Evolutionary conservation across 2,888 invertebrate genomes (phyloP).

Genomic region (Hydriomena furcata): DNA sequence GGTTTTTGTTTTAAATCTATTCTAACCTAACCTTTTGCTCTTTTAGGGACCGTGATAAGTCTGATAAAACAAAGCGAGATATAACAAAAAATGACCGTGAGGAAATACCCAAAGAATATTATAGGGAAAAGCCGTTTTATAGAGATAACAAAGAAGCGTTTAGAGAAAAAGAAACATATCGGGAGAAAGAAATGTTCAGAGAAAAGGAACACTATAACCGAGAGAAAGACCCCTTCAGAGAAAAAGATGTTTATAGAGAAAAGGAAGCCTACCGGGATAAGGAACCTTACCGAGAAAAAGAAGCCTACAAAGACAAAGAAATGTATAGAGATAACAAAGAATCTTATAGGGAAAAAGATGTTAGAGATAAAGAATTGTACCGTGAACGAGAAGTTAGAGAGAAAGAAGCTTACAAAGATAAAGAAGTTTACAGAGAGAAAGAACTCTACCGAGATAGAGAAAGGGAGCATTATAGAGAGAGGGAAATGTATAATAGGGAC

Average conservation of each 20-base stretch:
- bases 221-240: slow-evolving; percentile 56
- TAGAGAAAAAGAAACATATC: slow-evolving; percentile 54
- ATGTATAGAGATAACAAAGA: slow-evolving; percentile 62
- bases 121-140: slow-evolving; percentile 75
- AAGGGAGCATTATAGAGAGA: slow-evolving; percentile 58
- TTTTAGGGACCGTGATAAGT: slow-evolving; percentile 70
- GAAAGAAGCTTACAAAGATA: slow-evolving; percentile 66
- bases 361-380: slow-evolving; percentile 63
- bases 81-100: slow-evolving; percentile 68
- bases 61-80: slow-evolving; percentile 72
- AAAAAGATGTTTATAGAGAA: slow-evolving; percentile 63
- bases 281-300: slow-evolving; percentile 36
- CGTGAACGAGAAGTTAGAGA: slow-evolving; percentile 65
- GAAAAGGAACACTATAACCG: slow-evolving; percentile 59
- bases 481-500: slow-evolving; percentile 59
- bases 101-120: slow-evolving; percentile 74
- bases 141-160: slow-evolving; percentile 62
- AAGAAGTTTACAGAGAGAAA: slow-evolving; percentile 68
- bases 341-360: slow-evolving; percentile 64
- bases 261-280: slow-evolving; percentile 73
- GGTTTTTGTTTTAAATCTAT: neutral
- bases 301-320: slow-evolving; percentile 65
- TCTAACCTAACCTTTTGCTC: neutral
- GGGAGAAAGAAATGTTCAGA: slow-evolving; percentile 61
- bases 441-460: slow-evolving; percentile 74